These are phyloP conservation scores for Lacerta agilis DNA, from an alignment of 2,797 vertebrate genomes.

Conservation along the genomic window DNA sequence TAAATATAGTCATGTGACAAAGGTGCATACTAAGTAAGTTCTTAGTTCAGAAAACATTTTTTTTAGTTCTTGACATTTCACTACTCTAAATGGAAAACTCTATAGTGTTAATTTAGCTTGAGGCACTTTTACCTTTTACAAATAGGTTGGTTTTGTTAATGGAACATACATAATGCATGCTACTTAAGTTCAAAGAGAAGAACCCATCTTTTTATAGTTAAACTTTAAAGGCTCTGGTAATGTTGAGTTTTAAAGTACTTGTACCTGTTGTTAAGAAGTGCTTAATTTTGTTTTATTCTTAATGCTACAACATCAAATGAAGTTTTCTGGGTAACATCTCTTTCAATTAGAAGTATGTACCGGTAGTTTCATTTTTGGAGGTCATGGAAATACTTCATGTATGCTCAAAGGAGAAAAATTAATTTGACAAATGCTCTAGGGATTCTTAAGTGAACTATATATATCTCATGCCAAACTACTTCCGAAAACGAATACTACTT, in stretches of 20 bases:
- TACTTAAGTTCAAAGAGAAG: constrained; percentile 17
- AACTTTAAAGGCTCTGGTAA: constrained; percentile 1
- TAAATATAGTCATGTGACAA: constrained; percentile 49
- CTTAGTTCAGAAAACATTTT: constrained; percentile 51
- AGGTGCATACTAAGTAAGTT: constrained; percentile 44
- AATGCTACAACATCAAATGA: not conserved
- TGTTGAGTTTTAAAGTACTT: constrained; percentile 8
- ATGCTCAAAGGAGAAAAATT: not conserved
- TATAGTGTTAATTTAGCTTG: constrained; percentile 34
- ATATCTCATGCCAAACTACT: not conserved
- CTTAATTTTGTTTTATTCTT: constrained; percentile 3
- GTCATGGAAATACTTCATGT: not conserved
- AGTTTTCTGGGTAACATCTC: not conserved
- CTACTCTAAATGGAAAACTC: constrained; percentile 26
- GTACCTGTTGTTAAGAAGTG: constrained; percentile 3
- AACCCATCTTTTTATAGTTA: constrained; percentile 8
- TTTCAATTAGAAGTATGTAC: not conserved
- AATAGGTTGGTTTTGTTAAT: constrained; percentile 41
- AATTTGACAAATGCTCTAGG: not conserved
- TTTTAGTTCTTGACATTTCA: constrained; percentile 50
- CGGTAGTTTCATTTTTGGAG: not conserved
- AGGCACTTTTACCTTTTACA: constrained; percentile 30
- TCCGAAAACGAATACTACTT: not conserved
- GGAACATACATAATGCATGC: constrained; percentile 17
- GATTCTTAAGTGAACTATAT: constrained; percentile 3